Base-by-base conservation (phyloP, 1,140 invertebrate species). In the Hycleus cichorii region DNA sequence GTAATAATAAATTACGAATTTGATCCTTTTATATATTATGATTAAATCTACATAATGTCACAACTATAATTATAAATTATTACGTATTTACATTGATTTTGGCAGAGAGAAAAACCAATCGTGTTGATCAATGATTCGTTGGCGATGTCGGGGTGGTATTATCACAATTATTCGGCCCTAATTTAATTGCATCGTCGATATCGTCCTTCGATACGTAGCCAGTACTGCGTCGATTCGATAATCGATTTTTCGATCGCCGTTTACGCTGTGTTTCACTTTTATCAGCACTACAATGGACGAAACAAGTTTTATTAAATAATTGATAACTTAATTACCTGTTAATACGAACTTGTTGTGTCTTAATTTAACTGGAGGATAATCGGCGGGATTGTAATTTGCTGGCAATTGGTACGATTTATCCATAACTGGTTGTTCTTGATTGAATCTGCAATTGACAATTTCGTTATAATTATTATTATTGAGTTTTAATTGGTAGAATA, bases 141-240 rank as follows among this genome's bases (percentile, higher is more conserved):
- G 32, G 4, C 3, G 32, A 5, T 32, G 32, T 32, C 7, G 32
- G 32, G 0, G 32, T 32, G 4, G 32, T 3, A 32, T 32, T 32
- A 32, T 32, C 32, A 32, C 32, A 4, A 32, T 32, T 32, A 42
- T 42, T 43, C 2, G 58, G 49, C 18, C 67, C 67, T 58, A 69
- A 60, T 24, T 57, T 58, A 26, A 61, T 9, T 7, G 70, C 70
- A 47, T 59, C 66, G 50, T 72, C 67, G 0, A 72, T 48, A 39
- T 64, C 49, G 51, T 70, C 69, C 3, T 51, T 51, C 8, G 50
- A 47, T 2, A 69, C 59, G 39, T 52, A 66, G 39, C 70, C 70
- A 0, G 70, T 72, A 55, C 70, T 72, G 49, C 69, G 64, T 49
- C 70, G 57, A 51, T 71, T 69, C 3, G 70, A 72, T 26, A 72